These are phyloP conservation scores for Chloroceryle inda DNA, from an alignment of 2,797 vertebrate species.

Conservation along the genomic window DNA sequence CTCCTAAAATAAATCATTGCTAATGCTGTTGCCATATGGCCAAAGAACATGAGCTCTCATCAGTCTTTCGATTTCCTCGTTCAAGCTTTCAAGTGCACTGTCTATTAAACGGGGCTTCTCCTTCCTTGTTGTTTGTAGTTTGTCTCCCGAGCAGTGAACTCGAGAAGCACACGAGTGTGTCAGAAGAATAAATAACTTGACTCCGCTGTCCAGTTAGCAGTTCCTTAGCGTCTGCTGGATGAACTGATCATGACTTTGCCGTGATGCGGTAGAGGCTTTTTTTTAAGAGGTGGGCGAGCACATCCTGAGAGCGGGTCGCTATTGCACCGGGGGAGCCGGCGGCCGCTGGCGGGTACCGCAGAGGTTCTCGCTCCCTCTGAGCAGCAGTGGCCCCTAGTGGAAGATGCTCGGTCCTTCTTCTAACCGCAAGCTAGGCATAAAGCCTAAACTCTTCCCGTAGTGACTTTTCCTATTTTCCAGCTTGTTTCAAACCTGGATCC, in stretches of 20 bases:
- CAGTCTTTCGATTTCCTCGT: background rate
- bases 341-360: rapidly evolving
- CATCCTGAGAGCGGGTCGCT: background rate
- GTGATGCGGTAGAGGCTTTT: rapidly evolving
- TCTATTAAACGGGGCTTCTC: background rate
- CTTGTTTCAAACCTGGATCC: background rate
- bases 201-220: background rate
- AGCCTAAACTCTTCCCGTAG: background rate
- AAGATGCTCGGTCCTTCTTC: rapidly evolving
- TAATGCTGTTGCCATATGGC: slow-evolving; percentile 50
- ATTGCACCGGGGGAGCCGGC: rapidly evolving
- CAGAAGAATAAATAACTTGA: background rate
- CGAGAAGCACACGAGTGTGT: background rate
- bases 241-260: rapidly evolving
- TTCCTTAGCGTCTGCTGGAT: background rate
- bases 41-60: background rate
- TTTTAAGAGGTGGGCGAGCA: rapidly evolving
- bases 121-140: background rate
- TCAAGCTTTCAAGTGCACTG: background rate
- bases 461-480: background rate
- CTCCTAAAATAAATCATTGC: slow-evolving; percentile 30
- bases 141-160: background rate
- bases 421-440: background rate
- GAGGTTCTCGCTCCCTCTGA: background rate
- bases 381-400: slow-evolving; percentile 22